These are phyloP conservation scores for Sphaeridia pumilis DNA, from an alignment of 2,888 invertebrate species.

Conservation along the genomic window DNA sequence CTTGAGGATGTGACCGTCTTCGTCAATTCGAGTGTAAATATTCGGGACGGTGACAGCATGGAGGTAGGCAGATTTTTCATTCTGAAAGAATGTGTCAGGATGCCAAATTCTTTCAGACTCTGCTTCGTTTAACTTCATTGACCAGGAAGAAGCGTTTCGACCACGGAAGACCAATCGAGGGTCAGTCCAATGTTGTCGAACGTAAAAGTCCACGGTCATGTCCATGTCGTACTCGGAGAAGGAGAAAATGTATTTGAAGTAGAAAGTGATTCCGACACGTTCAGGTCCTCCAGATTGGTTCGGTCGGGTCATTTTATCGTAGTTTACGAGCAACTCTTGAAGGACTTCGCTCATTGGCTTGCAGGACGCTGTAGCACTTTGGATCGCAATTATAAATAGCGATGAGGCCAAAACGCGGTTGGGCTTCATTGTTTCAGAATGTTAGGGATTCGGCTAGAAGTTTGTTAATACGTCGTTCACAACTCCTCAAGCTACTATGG, in stretches of 20 bases:
- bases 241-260: constrained; percentile 21
- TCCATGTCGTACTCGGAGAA: constrained; percentile 30
- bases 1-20: constrained; percentile 23
- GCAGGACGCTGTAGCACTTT: too few species aligned
- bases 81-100: constrained; percentile 31
- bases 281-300: constrained; percentile 15
- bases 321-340: constrained; percentile 1
- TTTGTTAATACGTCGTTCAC: too few species aligned
- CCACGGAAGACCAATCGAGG: constrained; percentile 17
- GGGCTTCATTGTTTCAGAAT: too few species aligned
- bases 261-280: constrained; percentile 14
- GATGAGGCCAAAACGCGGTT: too few species aligned
- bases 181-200: constrained; percentile 31
- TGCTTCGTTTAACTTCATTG: not conserved
- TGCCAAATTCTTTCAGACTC: constrained; percentile 23
- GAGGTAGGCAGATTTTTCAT: constrained; percentile 25
- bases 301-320: constrained; percentile 10
- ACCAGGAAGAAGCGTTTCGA: not conserved
- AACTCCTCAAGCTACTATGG: too few species aligned
- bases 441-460: too few species aligned
- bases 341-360: not conserved
- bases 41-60: constrained; percentile 28
- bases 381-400: too few species aligned
- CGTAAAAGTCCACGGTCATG: constrained; percentile 24
- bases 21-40: constrained; percentile 21